phyloP scores from a whole-genome alignment of 2,888 invertebrate genomes.

The Watsonalla binaria region DNA sequence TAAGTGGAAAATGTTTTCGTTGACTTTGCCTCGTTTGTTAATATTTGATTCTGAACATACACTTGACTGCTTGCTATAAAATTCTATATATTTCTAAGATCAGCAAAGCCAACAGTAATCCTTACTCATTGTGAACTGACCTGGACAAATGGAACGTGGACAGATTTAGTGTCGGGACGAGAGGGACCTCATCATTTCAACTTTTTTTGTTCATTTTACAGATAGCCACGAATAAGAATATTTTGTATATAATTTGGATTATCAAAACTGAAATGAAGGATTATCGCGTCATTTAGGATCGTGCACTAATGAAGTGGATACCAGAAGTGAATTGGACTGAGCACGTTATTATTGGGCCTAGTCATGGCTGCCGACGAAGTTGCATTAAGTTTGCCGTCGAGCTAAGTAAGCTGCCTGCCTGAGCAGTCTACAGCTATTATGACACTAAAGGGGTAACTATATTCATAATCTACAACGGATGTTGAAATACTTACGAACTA shows the following conservation, averaged over 20 bases:
- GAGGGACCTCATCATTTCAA: not conserved
- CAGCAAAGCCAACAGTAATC: not conserved
- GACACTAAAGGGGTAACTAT: conserved; percentile 10
- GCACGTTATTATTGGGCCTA: conserved; percentile 36
- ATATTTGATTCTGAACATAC: not conserved
- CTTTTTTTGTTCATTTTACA: no score
- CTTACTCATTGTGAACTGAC: not conserved
- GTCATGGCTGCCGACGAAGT: conserved; percentile 34
- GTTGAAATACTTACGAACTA: no score
- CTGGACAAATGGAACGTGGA: not conserved
- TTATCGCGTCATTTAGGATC: not conserved
- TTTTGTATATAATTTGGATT: no score
- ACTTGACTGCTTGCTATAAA: not conserved
- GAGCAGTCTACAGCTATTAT: conserved; percentile 31
- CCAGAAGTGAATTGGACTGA: conserved; percentile 25
- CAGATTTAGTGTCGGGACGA: not conserved
- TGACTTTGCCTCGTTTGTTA: not conserved
- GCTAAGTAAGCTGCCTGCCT: conserved; percentile 44
- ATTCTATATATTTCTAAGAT: not conserved
- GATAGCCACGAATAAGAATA: no score
- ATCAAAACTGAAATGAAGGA: not conserved
- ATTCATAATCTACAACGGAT: not conserved
- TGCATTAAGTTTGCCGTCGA: conserved; percentile 53
- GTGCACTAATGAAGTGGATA: conserved; percentile 3
- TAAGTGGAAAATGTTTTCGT: not conserved